These are phyloP conservation scores for Crotalus viridis DNA, from an alignment of 2,113 vertebrate genomes.

Conservation along the genomic window DNA sequence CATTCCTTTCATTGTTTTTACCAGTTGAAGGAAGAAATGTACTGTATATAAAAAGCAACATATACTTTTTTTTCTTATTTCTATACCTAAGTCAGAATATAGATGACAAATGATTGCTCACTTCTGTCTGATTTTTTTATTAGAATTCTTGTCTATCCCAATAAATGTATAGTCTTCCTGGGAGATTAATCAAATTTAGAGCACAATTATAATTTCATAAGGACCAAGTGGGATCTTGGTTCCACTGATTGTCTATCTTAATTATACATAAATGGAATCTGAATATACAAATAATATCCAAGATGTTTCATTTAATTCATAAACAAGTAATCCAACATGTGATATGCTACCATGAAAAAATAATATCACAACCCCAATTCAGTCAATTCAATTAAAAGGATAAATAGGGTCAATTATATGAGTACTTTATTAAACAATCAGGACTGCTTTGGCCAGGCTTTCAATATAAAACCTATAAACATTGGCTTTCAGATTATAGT, in stretches of 20 bases:
- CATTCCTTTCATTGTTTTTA: neutral
- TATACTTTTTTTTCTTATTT: neutral
- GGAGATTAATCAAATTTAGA: neutral
- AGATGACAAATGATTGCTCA: neutral
- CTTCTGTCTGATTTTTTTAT: neutral
- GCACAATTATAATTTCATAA: neutral
- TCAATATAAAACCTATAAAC: neutral
- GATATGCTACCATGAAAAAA: neutral
- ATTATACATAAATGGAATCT: neutral
- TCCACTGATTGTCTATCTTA: neutral
- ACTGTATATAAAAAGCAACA: neutral
- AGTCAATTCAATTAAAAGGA: neutral
- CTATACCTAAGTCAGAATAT: neutral
- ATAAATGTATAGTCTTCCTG: neutral
- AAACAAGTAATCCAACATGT: neutral
- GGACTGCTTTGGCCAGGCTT: neutral
- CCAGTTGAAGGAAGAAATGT: neutral
- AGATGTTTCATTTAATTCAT: neutral
- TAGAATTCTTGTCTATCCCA: neutral
- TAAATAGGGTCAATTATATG: neutral
- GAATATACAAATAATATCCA: neutral
- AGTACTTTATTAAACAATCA: neutral
- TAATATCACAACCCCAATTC: neutral
- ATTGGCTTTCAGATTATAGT: neutral
- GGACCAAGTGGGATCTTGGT: neutral